Conservation (phyloP, 2,888 invertebrate genomes). For the Steromphala cineraria region DNA sequence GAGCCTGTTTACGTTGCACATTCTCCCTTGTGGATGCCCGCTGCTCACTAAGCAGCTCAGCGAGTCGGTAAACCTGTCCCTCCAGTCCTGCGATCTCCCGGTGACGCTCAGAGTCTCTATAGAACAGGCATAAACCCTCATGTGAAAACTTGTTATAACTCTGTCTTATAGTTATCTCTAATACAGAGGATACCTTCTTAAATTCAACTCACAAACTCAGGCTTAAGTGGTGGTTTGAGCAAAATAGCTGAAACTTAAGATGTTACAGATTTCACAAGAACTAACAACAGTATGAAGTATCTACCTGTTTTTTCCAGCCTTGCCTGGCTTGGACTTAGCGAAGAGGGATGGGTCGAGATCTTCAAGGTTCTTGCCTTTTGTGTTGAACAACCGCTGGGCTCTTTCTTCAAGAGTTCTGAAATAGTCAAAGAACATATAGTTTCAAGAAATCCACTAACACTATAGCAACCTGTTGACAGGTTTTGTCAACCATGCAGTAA, state of each 20-base stretch:
- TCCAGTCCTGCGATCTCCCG: conserved; percentile 92
- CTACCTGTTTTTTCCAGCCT: conserved; percentile 75
- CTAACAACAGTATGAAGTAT: background rate
- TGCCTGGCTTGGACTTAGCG: conserved; percentile 90
- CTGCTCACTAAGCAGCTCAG: conserved; percentile 89
- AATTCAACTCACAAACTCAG: no score
- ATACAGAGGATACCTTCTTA: no score
- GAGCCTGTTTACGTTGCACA: conserved; percentile 97
- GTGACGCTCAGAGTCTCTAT: conserved; percentile 80
- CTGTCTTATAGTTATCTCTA: no score
- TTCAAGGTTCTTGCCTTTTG: conserved; percentile 88
- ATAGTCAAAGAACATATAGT: background rate
- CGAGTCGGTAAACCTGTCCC: conserved; percentile 91
- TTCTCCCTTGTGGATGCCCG: conserved; percentile 96
- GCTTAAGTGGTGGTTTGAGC: background rate
- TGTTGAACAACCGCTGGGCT: conserved; percentile 95
- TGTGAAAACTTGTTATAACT: no score
- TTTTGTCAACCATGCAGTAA: background rate
- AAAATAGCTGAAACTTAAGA: background rate
- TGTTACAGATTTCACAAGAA: no score
- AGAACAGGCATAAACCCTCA: background rate
- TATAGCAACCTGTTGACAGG: background rate
- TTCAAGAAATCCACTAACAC: no score
- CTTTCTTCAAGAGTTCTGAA: conserved; percentile 92
- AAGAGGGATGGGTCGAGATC: conserved; percentile 93